Evolutionary conservation across 2,113 vertebrate species (phyloP), one percentile per base, ranked within the genome.

Genomic region (Ammodytes dubius): DNA sequence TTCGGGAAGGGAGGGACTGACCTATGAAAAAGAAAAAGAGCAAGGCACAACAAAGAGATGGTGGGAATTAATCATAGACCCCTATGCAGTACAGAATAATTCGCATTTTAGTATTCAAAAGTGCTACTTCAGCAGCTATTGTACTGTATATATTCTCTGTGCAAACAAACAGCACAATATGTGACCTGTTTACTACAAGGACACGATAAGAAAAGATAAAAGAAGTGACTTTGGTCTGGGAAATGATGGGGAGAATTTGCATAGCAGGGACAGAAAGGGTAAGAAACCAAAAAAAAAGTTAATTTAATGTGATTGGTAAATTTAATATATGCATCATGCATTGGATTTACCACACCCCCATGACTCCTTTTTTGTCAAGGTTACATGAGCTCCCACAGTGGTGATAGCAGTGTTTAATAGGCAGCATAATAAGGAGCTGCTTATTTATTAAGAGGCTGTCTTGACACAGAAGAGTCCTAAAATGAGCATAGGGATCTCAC

Each of bases 91-190:
- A 1, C 4, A 10, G 46, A 67, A 54, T 58, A 10, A 5, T 52
- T 19, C 45, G 19, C 37, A 57, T 52, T 39, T 57, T 56, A 17
- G 6, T 49, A 8, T 46, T 17, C 73, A n/a, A 53, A 67, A 54
- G 35, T 43, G 10, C 13, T 64, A 6, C 45, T 74, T 79, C 69
- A 15, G 4, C 11, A 81, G 74, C 54, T 63, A 54, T 63, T 76
- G 9, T 52, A 12, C 58, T 71, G 14, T n/a, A 80, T 78, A 66
- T 58, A 12, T 64, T 89, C 70, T 83, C 76, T 81, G 79, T 91
- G 79, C 79, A 87, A 83, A 88, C 86, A 79, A 73, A 42, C 12
- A 5, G 0, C 17, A 47, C 40, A 78, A 56, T 19, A 50, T 65
- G 1, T 74, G 5, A 67, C 52, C 53, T 60, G 9, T 63, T 60